A percentile compares a stretch with the other conserved stretches of the same genome.
phyloP scores from a whole-genome alignment of 2,113 vertebrate species.

The Ciconia maguari region DNA sequence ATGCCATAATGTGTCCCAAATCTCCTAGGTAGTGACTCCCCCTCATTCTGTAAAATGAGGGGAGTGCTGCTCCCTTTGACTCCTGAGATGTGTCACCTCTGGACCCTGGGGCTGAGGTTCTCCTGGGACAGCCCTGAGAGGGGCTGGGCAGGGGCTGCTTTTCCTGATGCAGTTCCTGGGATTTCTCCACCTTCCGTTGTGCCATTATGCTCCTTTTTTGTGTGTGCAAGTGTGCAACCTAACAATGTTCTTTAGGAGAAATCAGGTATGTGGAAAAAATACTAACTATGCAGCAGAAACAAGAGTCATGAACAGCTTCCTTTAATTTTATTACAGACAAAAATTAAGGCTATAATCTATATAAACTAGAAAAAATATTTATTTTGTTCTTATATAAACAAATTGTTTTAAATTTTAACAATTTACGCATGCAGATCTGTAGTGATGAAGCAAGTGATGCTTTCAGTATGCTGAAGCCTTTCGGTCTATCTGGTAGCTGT shows the following conservation, averaged over 20 bases:
- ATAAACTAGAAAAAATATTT: background rate
- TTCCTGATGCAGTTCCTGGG: fast-evolving
- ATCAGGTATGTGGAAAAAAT: background rate
- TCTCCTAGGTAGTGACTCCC: too few species aligned
- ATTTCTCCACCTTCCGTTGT: background rate
- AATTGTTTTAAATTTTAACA: background rate
- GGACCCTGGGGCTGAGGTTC: background rate
- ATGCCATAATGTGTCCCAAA: background rate
- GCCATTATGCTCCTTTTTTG: background rate
- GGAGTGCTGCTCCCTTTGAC: fast-evolving
- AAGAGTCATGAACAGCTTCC: background rate
- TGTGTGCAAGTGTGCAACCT: background rate
- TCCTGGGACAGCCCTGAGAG: background rate
- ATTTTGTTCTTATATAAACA: background rate
- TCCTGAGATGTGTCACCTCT: background rate
- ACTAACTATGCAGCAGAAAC: background rate
- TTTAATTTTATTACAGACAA: background rate
- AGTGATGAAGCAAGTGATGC: background rate
- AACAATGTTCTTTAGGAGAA: background rate
- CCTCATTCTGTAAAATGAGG: background rate
- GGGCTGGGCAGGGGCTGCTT: background rate
- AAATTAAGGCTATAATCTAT: background rate
- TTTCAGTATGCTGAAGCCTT: background rate
- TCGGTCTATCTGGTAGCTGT: background rate
- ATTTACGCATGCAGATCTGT: background rate